Base-by-base conservation (phyloP, 1,140 invertebrate genomes). In the Diprion similis region DNA sequence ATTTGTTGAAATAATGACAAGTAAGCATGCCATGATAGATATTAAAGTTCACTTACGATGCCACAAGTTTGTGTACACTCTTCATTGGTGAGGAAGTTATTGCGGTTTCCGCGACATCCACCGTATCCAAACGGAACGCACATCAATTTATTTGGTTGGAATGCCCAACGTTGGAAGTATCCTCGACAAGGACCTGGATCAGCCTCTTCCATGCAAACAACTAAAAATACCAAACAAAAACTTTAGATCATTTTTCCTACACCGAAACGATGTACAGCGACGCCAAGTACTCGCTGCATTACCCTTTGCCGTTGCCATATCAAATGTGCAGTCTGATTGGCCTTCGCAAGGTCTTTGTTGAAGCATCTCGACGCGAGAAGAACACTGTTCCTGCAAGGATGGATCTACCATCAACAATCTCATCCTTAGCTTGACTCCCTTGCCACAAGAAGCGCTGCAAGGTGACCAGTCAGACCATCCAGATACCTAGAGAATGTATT, bases 61-160 rank as follows among this genome's bases (percentile, higher is more conserved):
- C 86, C 83, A 78, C 96, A 97, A n/a, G 92, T 91, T 74, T 90
- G 89, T 66, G 90, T 90, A 82, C 96, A 97, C 79, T 97, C 95
- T 46, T 93, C 89, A 59, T 91, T 89, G 2, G 91, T 93, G 71
- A 93, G 87, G 88, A 97, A 98, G 87, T 97, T 97, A 84, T 98
- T 98, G 79, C 91, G 90, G 85, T 95, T 97, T n/a, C 95, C 95
- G 64, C 93, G 90, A 82, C 97, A 98, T 66, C 97, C 97, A 18
- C 95, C 94, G 87, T 97, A 99, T 19, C 88, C 89, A 84, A 99
- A 98, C 19, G 93, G 91, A 24, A 93, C 87, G 84, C 97, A 98
- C 83, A 92, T 93, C 68, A 91, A 87, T 79, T 93, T 92, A 24
- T 88, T 86, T 0, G 89, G 81, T 83, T 96, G 93, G 86, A 94